Evolutionary conservation across 2,888 invertebrate species (phyloP).

Genomic region (Lasioglossum vierecki): DNA sequence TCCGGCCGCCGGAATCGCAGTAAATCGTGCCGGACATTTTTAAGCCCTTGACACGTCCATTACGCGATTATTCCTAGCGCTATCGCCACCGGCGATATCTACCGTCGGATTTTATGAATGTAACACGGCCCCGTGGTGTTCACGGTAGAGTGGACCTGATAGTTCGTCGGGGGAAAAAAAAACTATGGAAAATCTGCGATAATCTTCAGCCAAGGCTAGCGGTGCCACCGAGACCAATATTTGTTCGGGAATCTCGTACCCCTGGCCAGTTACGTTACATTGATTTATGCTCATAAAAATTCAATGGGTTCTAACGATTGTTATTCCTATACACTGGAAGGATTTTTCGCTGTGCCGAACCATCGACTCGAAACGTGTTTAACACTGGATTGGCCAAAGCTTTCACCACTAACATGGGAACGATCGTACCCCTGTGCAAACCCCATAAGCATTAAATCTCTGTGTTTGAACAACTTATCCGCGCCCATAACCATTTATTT

Average conservation of each 20-base stretch:
- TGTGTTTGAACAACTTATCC: not conserved
- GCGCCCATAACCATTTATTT: not conserved
- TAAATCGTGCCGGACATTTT: conserved; percentile 62
- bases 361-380: not conserved
- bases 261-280: not conserved
- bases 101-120: conserved; percentile 70
- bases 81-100: conserved; percentile 55
- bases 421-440: not conserved
- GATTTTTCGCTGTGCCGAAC: not conserved
- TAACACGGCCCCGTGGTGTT: conserved; percentile 46
- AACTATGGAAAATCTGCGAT: conserved; percentile 17
- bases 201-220: conserved; percentile 17
- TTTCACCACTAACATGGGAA: not conserved
- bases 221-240: not conserved
- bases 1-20: conserved; percentile 42
- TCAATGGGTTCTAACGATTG: not conserved
- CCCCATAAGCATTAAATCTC: not conserved
- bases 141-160: conserved; percentile 21
- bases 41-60: conserved; percentile 65
- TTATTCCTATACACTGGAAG: not conserved
- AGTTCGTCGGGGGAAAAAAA: conserved; percentile 26
- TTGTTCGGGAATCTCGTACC: not conserved
- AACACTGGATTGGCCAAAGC: not conserved
- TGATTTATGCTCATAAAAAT: conserved; percentile 7
- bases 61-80: conserved; percentile 62